Evolutionary conservation across 2,888 invertebrate genomes (phyloP).

Genomic region (Branchinecta sandiegonensis): DNA sequence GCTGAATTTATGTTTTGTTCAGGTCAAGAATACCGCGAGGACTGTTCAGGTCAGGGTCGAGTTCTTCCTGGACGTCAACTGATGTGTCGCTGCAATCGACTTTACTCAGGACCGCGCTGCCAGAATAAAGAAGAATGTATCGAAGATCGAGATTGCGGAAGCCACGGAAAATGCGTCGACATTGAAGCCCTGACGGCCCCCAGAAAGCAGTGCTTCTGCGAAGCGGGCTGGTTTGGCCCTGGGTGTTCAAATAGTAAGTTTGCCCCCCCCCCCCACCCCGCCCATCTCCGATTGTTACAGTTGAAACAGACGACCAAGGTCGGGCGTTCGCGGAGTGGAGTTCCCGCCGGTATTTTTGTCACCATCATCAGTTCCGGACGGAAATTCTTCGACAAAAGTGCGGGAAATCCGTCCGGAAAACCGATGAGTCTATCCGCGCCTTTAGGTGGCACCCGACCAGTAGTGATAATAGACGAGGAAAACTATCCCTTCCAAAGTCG

Average conservation of each 20-base stretch:
- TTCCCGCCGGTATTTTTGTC: too few species aligned
- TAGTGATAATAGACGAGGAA: too few species aligned
- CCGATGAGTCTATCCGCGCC: too few species aligned
- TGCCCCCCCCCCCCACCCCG: too few species aligned
- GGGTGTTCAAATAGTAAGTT: conserved; percentile 64
- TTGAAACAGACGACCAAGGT: background rate
- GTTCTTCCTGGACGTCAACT: conserved; percentile 46
- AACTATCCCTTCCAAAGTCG: too few species aligned
- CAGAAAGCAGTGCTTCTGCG: conserved; percentile 72
- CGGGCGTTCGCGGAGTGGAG: too few species aligned
- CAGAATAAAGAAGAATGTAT: conserved; percentile 79
- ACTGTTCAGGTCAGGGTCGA: conserved; percentile 69
- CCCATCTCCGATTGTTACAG: conserved; percentile 25
- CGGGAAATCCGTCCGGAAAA: too few species aligned
- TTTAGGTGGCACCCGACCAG: too few species aligned
- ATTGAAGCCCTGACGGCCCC: conserved; percentile 65
- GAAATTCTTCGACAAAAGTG: too few species aligned
- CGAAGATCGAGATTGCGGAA: conserved; percentile 68
- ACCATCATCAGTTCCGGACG: too few species aligned
- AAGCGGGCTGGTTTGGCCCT: conserved; percentile 70
- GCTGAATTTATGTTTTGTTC: conserved; percentile 27
- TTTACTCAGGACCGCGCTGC: conserved; percentile 66
- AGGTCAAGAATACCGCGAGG: conserved; percentile 63
- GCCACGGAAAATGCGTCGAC: conserved; percentile 64
- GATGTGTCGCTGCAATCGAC: conserved; percentile 35